phyloP scores from a whole-genome alignment of 2,113 vertebrate genomes.

The Mus spicilegus region DNA sequence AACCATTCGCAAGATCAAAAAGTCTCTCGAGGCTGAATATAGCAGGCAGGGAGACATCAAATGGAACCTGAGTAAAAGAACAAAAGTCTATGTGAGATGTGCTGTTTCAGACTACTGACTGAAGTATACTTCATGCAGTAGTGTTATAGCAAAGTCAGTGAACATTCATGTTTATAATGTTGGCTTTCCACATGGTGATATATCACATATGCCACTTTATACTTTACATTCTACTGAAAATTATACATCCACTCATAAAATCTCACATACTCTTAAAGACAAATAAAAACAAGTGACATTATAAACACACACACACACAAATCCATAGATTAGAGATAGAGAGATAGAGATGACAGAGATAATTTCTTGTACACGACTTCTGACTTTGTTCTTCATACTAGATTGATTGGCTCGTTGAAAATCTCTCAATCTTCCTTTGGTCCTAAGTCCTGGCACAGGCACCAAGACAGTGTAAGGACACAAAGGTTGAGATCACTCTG shows the following conservation, averaged over 20 bases:
- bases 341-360: no score
- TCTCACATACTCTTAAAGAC: neutral
- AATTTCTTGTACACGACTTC: neutral
- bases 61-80: constrained; percentile 87
- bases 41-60: constrained; percentile 86
- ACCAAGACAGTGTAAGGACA: neutral
- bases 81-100: neutral
- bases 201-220: neutral
- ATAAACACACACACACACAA: no score
- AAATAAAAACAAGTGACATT: no score
- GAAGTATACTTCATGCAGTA: constrained; percentile 53
- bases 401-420: neutral
- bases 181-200: neutral
- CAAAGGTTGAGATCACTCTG: neutral
- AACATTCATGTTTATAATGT: neutral
- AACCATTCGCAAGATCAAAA: constrained; percentile 89
- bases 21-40: constrained; percentile 88
- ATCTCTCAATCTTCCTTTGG: neutral
- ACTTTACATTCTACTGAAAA: neutral
- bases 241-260: neutral
- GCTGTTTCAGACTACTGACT: constrained; percentile 37
- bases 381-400: neutral
- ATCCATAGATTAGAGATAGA: no score
- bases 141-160: neutral
- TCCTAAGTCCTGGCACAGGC: neutral